Base-by-base conservation (phyloP, 2,888 invertebrate genomes). In the Zygaena filipendulae region DNA sequence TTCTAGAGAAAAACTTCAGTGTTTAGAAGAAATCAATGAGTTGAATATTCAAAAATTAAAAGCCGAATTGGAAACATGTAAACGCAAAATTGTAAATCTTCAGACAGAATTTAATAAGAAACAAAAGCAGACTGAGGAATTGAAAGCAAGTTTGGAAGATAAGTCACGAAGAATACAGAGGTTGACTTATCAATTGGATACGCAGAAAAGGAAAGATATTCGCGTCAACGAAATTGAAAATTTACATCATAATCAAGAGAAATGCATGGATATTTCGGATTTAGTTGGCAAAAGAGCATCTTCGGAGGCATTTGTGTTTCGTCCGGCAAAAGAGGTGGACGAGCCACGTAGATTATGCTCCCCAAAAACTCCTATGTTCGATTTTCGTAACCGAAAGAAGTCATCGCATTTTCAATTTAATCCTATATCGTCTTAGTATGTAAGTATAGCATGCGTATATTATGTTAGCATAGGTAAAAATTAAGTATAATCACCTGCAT, bases 401-500 rank as follows among this genome's bases (percentile, higher is more conserved):
- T 43, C 49, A 19, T 38, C 57, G 11, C 49, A 54, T 40, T 79
- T 79, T 47, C 59, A 69, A 19, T 77, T 79, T 30, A 55, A 52
- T 30, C 77, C 77, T 3, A 43, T 64, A 30, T 53, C 52, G 20
- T 66, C 66, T 13, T 71, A 62, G 18, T n/a, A n/a, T n/a, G n/a
- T n/a, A n/a, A 24, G 21, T 12, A 21, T 9, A 8, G 23, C 18
- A 13, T 11, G 30, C 19, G 36, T 32, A 25, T 19, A 31, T 23
- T 11, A 12, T 30, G 35, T 27, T 32, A 32, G 11, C 27, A 25
- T 9, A 31, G 25, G 32, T 16, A 14, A 13, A 23, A 36, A 35
- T 34, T 40, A 29, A 33, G 27, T 21, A 3, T 39, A 41, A 33
- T 62, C 57, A 88, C 87, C 82, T 93, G 92, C 50, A 95, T 83